phyloP scores from a whole-genome alignment of 2,113 vertebrate species.

The Anolis sagrei region DNA sequence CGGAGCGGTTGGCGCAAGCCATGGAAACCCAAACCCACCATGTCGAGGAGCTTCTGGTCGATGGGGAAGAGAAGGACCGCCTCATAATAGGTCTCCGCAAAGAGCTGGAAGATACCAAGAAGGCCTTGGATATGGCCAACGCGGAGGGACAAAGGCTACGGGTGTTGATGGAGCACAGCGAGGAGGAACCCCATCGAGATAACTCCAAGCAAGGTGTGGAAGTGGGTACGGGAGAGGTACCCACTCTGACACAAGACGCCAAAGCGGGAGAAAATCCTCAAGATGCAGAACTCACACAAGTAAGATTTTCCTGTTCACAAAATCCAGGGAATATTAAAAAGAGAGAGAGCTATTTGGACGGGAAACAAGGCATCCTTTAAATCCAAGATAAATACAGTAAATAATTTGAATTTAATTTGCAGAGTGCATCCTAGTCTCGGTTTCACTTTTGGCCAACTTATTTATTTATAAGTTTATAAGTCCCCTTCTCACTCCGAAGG shows the following conservation, averaged over 20 bases:
- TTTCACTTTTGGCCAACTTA: too few relatives aligned
- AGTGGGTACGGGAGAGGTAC: background rate
- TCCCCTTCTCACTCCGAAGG: too few relatives aligned
- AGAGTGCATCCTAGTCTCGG: background rate
- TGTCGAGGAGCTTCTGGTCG: slow-evolving; percentile 76
- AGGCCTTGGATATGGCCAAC: background rate
- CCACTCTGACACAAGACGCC: background rate
- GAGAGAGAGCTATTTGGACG: background rate
- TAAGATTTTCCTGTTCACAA: background rate
- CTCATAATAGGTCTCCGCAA: slow-evolving; percentile 58
- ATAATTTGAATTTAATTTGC: background rate
- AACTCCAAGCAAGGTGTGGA: background rate
- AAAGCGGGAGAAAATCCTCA: too few relatives aligned
- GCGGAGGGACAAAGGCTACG: background rate
- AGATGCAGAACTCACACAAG: background rate
- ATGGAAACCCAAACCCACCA: slow-evolving; percentile 82
- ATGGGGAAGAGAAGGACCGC: slow-evolving; percentile 76
- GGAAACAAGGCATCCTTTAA: too few relatives aligned
- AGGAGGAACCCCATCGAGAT: background rate
- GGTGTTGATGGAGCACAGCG: background rate
- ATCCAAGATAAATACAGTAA: background rate
- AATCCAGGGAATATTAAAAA: background rate
- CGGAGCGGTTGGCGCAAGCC: slow-evolving; percentile 76
- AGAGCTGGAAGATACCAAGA: background rate
- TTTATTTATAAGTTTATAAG: too few relatives aligned